phyloP scores from a whole-genome alignment of 2,797 vertebrate species.

The Hippopotamyrus pictus region DNA sequence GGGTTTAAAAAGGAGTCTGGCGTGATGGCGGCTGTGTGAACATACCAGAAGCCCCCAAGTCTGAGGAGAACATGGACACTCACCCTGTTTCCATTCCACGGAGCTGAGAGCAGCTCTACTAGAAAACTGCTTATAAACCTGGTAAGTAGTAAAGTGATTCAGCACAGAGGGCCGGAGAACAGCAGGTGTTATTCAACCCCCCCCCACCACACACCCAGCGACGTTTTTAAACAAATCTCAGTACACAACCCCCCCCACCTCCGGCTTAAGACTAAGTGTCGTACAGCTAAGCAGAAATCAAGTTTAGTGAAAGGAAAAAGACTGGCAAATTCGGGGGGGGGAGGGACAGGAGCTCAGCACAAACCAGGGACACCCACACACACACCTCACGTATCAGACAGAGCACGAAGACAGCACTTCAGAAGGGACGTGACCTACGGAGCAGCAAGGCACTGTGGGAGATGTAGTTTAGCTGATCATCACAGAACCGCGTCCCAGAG shows the following conservation, averaged over 20 bases:
- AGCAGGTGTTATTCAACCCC: background rate
- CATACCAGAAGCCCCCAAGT: background rate
- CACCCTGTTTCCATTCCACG: constrained; percentile 22
- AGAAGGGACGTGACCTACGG: background rate
- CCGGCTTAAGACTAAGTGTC: background rate
- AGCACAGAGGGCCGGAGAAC: constrained; percentile 23
- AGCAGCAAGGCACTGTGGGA: constrained; percentile 26
- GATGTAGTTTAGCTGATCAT: background rate
- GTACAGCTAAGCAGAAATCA: background rate
- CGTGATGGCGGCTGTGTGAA: background rate
- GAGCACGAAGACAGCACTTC: background rate
- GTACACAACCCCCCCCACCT: background rate
- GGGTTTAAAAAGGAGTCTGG: constrained; percentile 21
- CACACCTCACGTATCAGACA: background rate
- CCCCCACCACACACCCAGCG: no score
- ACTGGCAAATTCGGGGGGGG: background rate
- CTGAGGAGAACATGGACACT: constrained; percentile 27
- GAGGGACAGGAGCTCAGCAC: background rate
- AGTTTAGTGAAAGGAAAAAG: background rate
- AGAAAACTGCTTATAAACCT: constrained; percentile 38
- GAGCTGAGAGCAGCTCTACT: constrained; percentile 24
- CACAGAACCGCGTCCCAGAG: background rate
- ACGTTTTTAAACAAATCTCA: background rate
- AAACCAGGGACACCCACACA: background rate
- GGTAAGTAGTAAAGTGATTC: constrained; percentile 35